Evolutionary conservation across 2,113 vertebrate species (phyloP).

Genomic region (Hippocampus barbouri): DNA sequence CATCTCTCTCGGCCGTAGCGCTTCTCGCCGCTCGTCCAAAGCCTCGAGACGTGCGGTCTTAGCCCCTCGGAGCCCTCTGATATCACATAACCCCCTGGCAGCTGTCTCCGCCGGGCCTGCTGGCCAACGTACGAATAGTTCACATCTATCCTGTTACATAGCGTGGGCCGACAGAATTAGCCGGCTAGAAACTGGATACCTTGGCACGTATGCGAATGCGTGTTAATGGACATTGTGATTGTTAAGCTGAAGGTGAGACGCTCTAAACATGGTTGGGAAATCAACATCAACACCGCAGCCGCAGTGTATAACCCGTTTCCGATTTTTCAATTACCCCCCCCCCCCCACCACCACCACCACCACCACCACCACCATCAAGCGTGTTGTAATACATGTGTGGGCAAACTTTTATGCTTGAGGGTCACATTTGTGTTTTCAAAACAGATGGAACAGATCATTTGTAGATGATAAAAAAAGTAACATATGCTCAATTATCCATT

Average conservation of each 20-base stretch:
- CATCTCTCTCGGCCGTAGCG: slow-evolving; percentile 29
- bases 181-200: slow-evolving; percentile 40
- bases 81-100: slow-evolving; percentile 62
- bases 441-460: not conserved
- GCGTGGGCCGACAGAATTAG: slow-evolving; percentile 55
- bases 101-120: slow-evolving; percentile 50
- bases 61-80: slow-evolving; percentile 29
- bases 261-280: slow-evolving; percentile 31
- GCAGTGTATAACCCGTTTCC: slow-evolving; percentile 32
- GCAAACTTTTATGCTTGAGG: not conserved
- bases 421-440: not conserved
- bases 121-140: slow-evolving; percentile 53
- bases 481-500: not conserved
- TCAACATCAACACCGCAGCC: slow-evolving; percentile 18
- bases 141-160: slow-evolving; percentile 54
- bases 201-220: slow-evolving; percentile 50
- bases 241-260: slow-evolving; percentile 29
- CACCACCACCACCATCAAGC: not conserved
- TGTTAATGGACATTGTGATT: slow-evolving; percentile 54
- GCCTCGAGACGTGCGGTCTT: slow-evolving; percentile 37
- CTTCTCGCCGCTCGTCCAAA: slow-evolving; percentile 19
- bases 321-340: slow-evolving; percentile 20
- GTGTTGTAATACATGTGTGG: not conserved
- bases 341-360: too few relatives aligned
- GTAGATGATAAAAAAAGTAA: not conserved